Percentiles rank a stretch among this genome's conserved stretches.
Evolutionary conservation across 1,140 invertebrate genomes (phyloP).

Genomic region (Littorina saxatilis): DNA sequence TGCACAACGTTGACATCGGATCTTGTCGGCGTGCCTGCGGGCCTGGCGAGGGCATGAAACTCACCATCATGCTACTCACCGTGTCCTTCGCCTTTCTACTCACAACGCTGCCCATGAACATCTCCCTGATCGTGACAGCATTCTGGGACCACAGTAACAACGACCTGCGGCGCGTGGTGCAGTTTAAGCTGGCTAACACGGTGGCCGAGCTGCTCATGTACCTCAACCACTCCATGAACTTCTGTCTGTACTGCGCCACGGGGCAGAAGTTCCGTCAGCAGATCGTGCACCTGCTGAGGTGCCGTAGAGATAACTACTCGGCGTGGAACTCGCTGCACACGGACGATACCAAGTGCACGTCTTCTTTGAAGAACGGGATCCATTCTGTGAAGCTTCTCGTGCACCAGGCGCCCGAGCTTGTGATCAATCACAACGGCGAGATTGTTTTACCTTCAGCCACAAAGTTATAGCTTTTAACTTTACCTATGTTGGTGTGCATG

Average conservation of each 20-base stretch:
- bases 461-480: too few species aligned
- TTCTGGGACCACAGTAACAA: constrained; percentile 51
- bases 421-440: too few species aligned
- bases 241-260: constrained; percentile 75
- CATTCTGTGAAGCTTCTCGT: too few species aligned
- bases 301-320: neutral
- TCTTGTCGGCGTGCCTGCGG: constrained; percentile 32
- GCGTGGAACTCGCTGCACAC: neutral
- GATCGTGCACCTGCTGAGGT: constrained; percentile 4
- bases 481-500: too few species aligned
- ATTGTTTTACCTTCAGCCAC: too few species aligned
- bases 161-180: constrained; percentile 41
- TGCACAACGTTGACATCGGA: neutral
- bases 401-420: too few species aligned
- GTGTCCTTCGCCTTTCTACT: constrained; percentile 72
- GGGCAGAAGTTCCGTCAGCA: constrained; percentile 70
- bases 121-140: constrained; percentile 63
- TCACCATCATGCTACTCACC: constrained; percentile 72
- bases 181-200: constrained; percentile 61
- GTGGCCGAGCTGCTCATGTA: constrained; percentile 73
- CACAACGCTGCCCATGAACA: constrained; percentile 72
- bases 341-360: constrained; percentile 5
- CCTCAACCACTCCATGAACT: constrained; percentile 75
- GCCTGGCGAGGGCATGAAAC: constrained; percentile 58
- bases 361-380: neutral